Evolutionary conservation across 2,113 vertebrate species (phyloP), one percentile per base, ranked within the genome.

Genomic region (Passer montanus): DNA sequence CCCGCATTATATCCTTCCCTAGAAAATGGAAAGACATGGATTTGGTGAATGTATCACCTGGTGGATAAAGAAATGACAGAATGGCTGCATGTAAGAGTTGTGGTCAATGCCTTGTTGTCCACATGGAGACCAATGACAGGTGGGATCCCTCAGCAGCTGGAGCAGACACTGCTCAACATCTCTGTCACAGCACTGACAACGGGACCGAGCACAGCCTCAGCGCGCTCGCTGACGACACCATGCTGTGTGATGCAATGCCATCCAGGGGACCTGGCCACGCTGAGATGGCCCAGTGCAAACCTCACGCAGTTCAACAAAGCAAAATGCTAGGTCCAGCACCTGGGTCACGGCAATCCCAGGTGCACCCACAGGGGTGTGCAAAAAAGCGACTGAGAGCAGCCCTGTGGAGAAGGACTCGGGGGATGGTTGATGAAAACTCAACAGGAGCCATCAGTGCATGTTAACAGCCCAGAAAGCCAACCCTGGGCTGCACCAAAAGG

Each of bases 181-280:
- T 67, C 13, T 35, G 17, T 7, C 26, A 30, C 10, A 41, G 4
- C 39, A 11, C 11, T 12, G 24, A 3, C 55, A 22, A 15, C 7
- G 20, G 52, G 6, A 35, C 30, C 11, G 10, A 35, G 70, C 2
- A 0, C 55, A 41, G 4, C 13, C n/a, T 18, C 33, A 18, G n/a
- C 70, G 41, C 3, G 0, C 6, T 10, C 0, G 0, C 53, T 18
- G 69, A n/a, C 0, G 1, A 19, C 31, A 37, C 31, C 33, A 14
- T 0, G 0, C 23, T 11, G 11, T 14, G 53, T 6, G n/a, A 20
- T 30, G 69, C 2, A 3, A 21, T 5, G 20, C 28, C 69, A 30
- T 5, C 20, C 62, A 68, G 13, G 37, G 52, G 13, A 33, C 18
- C 52, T 7, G 11, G 18, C 37, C 37, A 33, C 0, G 0, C n/a